phyloP scores from a whole-genome alignment of 1,140 invertebrate genomes.

The Papilio glaucus region DNA sequence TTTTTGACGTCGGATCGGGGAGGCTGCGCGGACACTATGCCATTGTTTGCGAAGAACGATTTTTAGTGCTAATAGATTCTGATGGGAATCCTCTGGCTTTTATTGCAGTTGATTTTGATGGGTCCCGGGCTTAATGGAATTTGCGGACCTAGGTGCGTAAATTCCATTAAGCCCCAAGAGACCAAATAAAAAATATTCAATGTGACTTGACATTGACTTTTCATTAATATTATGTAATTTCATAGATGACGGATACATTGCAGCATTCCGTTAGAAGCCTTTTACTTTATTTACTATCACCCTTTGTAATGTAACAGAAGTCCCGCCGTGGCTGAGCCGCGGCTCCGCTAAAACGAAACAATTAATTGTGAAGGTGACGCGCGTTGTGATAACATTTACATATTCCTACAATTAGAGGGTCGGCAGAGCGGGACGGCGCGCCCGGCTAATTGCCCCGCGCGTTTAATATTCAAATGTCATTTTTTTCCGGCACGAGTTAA shows the following conservation, averaged over 20 bases:
- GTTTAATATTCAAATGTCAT: constrained; percentile 33
- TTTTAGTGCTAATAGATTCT: constrained; percentile 55
- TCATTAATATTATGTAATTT: no score
- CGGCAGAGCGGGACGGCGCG: not conserved
- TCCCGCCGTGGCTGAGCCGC: constrained; percentile 39
- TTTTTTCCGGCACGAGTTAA: constrained; percentile 27
- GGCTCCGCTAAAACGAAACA: constrained; percentile 55
- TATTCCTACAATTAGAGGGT: constrained; percentile 56
- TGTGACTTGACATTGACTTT: no score
- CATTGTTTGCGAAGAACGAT: constrained; percentile 39
- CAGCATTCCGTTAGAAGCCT: no score
- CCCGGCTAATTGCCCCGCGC: not conserved
- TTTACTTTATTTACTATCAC: not conserved
- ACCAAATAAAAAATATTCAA: not conserved
- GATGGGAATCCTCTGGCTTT: constrained; percentile 36
- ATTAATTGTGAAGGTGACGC: constrained; percentile 53
- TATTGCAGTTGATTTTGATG: constrained; percentile 16
- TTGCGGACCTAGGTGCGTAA: no score
- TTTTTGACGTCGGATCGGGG: constrained; percentile 29
- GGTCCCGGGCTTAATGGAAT: not conserved
- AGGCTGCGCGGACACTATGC: not conserved
- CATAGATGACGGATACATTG: no score
- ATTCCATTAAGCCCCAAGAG: no score
- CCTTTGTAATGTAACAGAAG: constrained; percentile 41
- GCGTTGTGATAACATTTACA: constrained; percentile 56